Conservation (phyloP, 2,888 invertebrate genomes). For the Automeris io region DNA sequence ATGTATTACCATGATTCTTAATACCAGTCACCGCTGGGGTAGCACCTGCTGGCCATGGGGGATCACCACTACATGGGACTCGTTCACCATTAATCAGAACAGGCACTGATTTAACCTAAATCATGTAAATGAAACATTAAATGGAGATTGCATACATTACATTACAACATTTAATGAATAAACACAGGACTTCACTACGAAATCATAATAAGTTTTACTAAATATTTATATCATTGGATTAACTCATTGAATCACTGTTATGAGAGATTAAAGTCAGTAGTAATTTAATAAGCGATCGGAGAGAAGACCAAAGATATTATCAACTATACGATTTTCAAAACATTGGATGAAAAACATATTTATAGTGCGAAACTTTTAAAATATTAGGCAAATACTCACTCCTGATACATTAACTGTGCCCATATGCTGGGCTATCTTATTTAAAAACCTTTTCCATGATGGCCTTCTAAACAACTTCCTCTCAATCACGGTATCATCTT, state of each 20-base stretch:
- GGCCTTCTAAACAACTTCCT: constrained; percentile 88
- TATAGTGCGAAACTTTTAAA: too few species aligned
- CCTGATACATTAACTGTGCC: constrained; percentile 81
- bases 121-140: too few species aligned
- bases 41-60: constrained; percentile 86
- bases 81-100: constrained; percentile 58
- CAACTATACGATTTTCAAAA: too few species aligned
- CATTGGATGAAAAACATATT: too few species aligned
- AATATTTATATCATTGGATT: not conserved
- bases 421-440: constrained; percentile 89
- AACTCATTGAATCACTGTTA: not conserved
- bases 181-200: too few species aligned
- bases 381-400: constrained; percentile 50
- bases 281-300: too few species aligned
- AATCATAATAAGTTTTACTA: too few species aligned
- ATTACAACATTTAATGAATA: constrained; percentile 20
- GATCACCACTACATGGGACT: constrained; percentile 80
- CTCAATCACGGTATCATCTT: constrained; percentile 61
- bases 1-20: constrained; percentile 97
- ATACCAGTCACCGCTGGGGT: constrained; percentile 94
- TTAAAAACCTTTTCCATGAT: constrained; percentile 88
- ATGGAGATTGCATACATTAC: constrained; percentile 8
- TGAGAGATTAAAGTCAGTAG: too few species aligned
- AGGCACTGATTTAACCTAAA: constrained; percentile 68
- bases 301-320: too few species aligned